phyloP scores from a whole-genome alignment of 1,140 invertebrate genomes.

The Trichogramma pretiosum region DNA sequence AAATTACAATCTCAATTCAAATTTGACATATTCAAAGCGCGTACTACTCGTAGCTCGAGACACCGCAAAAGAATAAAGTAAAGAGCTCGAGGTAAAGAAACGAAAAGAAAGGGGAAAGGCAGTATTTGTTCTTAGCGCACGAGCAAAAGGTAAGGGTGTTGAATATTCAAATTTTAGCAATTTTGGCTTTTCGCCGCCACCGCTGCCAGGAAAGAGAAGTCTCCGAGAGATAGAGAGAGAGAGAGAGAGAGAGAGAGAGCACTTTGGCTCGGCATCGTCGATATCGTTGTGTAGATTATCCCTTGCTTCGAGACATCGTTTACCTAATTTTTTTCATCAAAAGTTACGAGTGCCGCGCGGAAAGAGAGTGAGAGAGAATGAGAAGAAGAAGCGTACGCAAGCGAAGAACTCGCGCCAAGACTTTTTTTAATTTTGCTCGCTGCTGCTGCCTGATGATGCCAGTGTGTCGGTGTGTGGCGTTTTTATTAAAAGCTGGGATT shows the following conservation, averaged over 20 bases:
- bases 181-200: conserved; percentile 12
- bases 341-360: conserved; percentile 31
- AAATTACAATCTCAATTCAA: conserved; percentile 10
- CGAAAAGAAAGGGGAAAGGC: conserved; percentile 1
- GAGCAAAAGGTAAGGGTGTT: background rate
- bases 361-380: no score
- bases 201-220: no score
- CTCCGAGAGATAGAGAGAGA: background rate
- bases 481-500: conserved; percentile 36
- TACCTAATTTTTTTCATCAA: conserved; percentile 32
- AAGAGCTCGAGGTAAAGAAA: no score
- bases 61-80: no score
- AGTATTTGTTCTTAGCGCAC: no score
- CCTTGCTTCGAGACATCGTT: conserved; percentile 9
- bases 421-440: conserved; percentile 29
- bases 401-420: conserved; percentile 21
- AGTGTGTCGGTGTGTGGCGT: no score
- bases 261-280: no score
- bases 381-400: no score
- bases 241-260: background rate
- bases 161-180: conserved; percentile 12
- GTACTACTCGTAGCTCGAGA: no score
- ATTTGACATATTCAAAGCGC: conserved; percentile 13
- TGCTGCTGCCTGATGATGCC: conserved; percentile 24
- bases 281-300: no score